Evolutionary conservation across 2,113 vertebrate genomes (phyloP).

Genomic region (Chinchilla lanigera): DNA sequence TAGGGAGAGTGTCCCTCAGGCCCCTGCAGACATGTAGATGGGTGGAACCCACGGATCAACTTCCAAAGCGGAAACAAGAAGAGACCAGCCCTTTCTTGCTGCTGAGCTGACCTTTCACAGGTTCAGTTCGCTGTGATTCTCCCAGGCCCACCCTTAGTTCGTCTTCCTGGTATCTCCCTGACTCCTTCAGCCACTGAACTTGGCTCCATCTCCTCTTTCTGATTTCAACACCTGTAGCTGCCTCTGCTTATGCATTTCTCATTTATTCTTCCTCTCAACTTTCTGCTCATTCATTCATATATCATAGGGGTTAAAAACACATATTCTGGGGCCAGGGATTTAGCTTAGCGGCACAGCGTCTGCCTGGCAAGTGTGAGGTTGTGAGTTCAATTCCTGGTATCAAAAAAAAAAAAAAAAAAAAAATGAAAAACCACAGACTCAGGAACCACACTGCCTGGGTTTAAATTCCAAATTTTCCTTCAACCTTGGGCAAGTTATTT

Average conservation of each 20-base stretch:
- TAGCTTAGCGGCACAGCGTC: too few relatives aligned
- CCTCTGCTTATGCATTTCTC: background rate
- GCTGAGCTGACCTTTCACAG: background rate
- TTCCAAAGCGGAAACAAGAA: constrained; percentile 10
- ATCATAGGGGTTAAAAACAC: background rate
- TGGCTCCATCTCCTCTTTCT: background rate
- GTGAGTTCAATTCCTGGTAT: too few relatives aligned
- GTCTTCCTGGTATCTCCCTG: background rate
- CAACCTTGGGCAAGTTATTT: background rate
- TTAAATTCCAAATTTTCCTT: background rate
- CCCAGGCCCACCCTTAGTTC: background rate
- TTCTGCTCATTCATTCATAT: background rate
- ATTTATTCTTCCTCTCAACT: background rate
- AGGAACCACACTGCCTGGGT: background rate
- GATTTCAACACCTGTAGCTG: background rate
- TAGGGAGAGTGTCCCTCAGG: background rate
- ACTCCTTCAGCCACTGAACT: background rate
- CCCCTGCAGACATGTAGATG: background rate
- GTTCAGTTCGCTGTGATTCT: background rate
- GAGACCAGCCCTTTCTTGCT: background rate
- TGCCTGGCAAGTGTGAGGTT: too few relatives aligned
- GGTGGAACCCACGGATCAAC: background rate
- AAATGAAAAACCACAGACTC: background rate
- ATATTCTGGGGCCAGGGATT: background rate
- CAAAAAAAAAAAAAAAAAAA: too few relatives aligned